A percentile compares a stretch with the other conserved stretches of the same genome.
These are phyloP conservation scores for Oligia fasciuncula DNA, from an alignment of 2,888 invertebrate genomes.

Conservation along the genomic window DNA sequence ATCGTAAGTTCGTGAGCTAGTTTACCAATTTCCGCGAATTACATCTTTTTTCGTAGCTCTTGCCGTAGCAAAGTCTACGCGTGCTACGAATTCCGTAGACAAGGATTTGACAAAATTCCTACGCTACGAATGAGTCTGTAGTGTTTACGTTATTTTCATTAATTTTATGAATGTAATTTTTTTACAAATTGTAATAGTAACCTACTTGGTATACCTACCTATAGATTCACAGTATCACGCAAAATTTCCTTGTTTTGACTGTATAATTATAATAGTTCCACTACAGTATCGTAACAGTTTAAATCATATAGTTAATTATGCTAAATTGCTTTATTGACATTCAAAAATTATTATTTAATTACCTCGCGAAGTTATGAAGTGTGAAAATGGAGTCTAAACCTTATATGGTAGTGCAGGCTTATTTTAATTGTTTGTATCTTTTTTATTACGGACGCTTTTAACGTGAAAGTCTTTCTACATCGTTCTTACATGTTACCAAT, in stretches of 20 bases:
- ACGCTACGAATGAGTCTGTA: background rate
- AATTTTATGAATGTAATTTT: background rate
- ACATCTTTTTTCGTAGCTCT: conserved; percentile 41
- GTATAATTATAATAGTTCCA: conserved; percentile 5
- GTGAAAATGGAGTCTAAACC: background rate
- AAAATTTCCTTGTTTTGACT: background rate
- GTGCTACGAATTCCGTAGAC: conserved; percentile 47
- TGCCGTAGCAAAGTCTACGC: conserved; percentile 47
- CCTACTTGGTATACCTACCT: background rate
- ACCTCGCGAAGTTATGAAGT: too few relatives aligned
- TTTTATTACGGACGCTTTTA: too few relatives aligned
- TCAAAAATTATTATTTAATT: background rate
- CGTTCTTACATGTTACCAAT: too few relatives aligned
- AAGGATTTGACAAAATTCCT: conserved; percentile 7
- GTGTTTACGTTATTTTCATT: background rate
- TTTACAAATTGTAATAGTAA: background rate
- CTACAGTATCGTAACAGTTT: background rate
- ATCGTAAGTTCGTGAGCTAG: background rate
- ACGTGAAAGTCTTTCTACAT: too few relatives aligned
- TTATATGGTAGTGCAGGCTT: too few relatives aligned
- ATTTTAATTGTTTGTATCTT: too few relatives aligned
- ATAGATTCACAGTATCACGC: background rate
- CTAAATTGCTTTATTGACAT: background rate
- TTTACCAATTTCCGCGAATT: background rate
- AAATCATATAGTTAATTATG: background rate